These are phyloP conservation scores for Hypothenemus hampei DNA, from an alignment of 1,140 invertebrate species.

Conservation along the genomic window DNA sequence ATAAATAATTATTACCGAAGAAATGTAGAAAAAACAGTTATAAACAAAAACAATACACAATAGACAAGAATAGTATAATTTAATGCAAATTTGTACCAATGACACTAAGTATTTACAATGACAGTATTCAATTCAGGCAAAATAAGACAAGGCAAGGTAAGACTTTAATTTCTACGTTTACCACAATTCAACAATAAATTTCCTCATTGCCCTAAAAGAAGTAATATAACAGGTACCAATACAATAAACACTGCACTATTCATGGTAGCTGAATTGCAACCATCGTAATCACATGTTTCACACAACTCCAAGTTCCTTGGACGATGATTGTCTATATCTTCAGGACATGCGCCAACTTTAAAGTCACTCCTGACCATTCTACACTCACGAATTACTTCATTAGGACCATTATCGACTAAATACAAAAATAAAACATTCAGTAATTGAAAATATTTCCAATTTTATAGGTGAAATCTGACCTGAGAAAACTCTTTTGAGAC, in stretches of 20 bases:
- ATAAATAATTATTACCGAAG: too few species aligned
- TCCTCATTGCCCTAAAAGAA: constrained; percentile 8
- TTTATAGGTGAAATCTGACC: constrained; percentile 12
- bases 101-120: too few species aligned
- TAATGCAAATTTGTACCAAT: too few species aligned
- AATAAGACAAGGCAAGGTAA: too few species aligned
- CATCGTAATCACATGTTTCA: constrained; percentile 35
- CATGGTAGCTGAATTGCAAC: constrained; percentile 30
- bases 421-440: not conserved
- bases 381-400: constrained; percentile 43
- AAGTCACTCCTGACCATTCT: constrained; percentile 53
- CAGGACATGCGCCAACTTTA: constrained; percentile 48
- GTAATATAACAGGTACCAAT: constrained; percentile 5
- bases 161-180: too few species aligned
- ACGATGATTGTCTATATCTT: constrained; percentile 43
- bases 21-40: too few species aligned
- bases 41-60: too few species aligned
- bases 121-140: too few species aligned
- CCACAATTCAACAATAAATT: too few species aligned
- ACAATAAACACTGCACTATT: constrained; percentile 4
- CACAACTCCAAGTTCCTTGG: constrained; percentile 49
- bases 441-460: not conserved
- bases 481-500: constrained; percentile 28
- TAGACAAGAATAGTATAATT: too few species aligned
- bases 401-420: constrained; percentile 24